phyloP scores from a whole-genome alignment of 2,888 invertebrate species.

The Drosophila neotestacea region DNA sequence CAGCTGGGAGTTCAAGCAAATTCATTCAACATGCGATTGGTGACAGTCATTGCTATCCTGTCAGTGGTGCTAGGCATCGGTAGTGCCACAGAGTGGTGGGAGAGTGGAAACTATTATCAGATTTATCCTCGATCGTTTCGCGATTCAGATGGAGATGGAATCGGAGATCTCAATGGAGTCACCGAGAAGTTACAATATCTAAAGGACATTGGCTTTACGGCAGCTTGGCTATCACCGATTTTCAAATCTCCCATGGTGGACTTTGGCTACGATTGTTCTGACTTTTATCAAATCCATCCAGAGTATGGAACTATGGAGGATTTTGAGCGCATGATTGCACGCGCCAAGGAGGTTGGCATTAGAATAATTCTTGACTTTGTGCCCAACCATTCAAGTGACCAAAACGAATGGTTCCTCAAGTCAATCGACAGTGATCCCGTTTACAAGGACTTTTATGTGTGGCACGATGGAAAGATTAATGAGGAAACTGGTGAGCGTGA shows the following conservation, averaged over 20 bases:
- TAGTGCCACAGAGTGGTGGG: conserved; percentile 80
- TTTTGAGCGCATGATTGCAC: conserved; percentile 88
- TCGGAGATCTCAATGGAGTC: conserved; percentile 88
- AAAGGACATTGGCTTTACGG: conserved; percentile 89
- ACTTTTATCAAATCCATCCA: conserved; percentile 89
- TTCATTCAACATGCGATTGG: conserved; percentile 53
- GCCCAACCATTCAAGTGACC: conserved; percentile 88
- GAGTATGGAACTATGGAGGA: conserved; percentile 91
- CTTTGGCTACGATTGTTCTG: conserved; percentile 92
- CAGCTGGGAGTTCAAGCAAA: conserved; percentile 10
- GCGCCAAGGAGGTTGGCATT: conserved; percentile 86
- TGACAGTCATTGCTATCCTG: conserved; percentile 40
- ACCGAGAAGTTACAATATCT: conserved; percentile 88
- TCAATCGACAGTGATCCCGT: conserved; percentile 88
- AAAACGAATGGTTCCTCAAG: conserved; percentile 93
- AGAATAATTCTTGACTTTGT: conserved; percentile 86
- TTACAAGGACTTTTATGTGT: conserved; percentile 91
- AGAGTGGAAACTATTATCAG: conserved; percentile 88
- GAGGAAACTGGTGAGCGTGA: conserved; percentile 80
- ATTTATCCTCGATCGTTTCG: conserved; percentile 92
- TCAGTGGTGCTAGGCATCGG: conserved; percentile 40
- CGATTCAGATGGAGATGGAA: conserved; percentile 92
- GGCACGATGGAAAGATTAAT: conserved; percentile 86
- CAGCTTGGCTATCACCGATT: conserved; percentile 91
- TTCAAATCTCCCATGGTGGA: conserved; percentile 91